phyloP scores from a whole-genome alignment of 2,888 invertebrate genomes.

The Melieria crassipennis region DNA sequence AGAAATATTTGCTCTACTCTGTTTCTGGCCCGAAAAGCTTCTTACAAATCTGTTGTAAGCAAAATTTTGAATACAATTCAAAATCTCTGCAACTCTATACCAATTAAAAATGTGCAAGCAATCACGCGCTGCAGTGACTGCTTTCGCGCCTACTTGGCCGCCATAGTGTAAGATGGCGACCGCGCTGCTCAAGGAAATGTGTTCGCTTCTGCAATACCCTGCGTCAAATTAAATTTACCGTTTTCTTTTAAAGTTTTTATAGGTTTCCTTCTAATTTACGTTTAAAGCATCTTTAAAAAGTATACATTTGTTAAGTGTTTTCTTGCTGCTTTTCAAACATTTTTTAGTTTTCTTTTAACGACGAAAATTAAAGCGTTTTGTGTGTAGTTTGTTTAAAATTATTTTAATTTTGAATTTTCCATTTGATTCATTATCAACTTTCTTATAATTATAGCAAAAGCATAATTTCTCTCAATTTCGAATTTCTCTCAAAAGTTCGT shows the following conservation, averaged over 20 bases:
- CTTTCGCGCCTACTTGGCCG: no score
- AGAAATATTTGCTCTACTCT: no score
- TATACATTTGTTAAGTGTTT: background rate
- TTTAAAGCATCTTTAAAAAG: background rate
- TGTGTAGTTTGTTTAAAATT: background rate
- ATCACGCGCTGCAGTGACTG: no score
- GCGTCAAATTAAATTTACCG: background rate
- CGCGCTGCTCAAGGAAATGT: no score
- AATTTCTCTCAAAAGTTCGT: background rate
- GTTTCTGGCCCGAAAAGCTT: no score
- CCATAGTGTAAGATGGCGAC: no score
- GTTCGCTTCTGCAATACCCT: no score
- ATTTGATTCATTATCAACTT: background rate
- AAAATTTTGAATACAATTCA: no score
- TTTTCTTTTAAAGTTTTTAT: background rate
- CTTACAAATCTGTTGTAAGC: no score
- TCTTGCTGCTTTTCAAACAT: background rate
- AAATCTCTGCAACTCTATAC: no score
- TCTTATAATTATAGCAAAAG: background rate
- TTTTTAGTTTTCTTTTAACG: background rate
- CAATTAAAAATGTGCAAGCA: no score
- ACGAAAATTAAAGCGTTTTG: constrained; percentile 5
- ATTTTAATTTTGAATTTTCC: background rate
- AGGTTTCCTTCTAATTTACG: background rate
- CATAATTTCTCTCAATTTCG: constrained; percentile 1